Conservation (phyloP, 2,888 invertebrate species). For the Cyclophora punctaria region DNA sequence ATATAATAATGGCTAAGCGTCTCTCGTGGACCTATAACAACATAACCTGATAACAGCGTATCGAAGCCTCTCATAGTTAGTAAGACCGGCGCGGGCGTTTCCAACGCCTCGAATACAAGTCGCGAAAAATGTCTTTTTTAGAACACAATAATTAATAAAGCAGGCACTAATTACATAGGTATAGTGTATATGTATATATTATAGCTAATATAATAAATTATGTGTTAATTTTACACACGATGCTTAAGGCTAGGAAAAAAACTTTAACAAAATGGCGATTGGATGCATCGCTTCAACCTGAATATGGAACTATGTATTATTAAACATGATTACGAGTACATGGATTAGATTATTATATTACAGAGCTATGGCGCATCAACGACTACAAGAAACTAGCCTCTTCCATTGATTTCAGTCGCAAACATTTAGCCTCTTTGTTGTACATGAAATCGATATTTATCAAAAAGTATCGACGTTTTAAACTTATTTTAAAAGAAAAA, state of each 20-base stretch:
- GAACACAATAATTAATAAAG: conserved; percentile 59
- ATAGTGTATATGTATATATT: conserved; percentile 51
- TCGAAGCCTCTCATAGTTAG: conserved; percentile 58
- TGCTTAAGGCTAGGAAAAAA: conserved; percentile 60
- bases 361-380: too few relatives aligned
- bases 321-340: too few relatives aligned
- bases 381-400: too few relatives aligned
- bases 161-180: conserved; percentile 69
- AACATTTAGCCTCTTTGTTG: too few relatives aligned
- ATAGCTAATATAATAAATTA: conserved; percentile 64
- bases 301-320: too few relatives aligned
- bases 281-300: too few relatives aligned
- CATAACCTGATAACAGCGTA: conserved; percentile 69
- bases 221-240: conserved; percentile 64
- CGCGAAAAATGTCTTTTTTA: conserved; percentile 70
- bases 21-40: conserved; percentile 70
- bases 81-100: conserved; percentile 53
- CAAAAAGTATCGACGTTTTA: too few relatives aligned
- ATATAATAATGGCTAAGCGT: conserved; percentile 69
- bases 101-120: conserved; percentile 48
- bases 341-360: too few relatives aligned
- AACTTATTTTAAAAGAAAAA: too few relatives aligned
- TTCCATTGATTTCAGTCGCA: too few relatives aligned
- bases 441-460: too few relatives aligned
- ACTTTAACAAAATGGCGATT: conserved; percentile 34